These are phyloP conservation scores for Bryconaethiops microstoma DNA, from an alignment of 2,797 vertebrate species.

Conservation along the genomic window DNA sequence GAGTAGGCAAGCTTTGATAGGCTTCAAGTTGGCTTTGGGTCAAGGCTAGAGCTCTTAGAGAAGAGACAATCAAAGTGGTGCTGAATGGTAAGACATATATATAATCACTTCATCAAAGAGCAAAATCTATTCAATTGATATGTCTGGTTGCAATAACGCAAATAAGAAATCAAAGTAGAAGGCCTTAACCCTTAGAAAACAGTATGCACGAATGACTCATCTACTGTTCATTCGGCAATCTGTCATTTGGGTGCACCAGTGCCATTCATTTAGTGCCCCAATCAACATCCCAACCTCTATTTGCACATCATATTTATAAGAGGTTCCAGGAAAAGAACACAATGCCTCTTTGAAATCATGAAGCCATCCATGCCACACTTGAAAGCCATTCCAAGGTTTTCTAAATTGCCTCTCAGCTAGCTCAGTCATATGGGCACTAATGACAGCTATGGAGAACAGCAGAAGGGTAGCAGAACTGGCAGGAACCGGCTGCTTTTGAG, in stretches of 20 bases:
- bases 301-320: not conserved
- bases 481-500: not conserved
- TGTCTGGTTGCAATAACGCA: too few relatives aligned
- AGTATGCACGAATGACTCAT: not conserved
- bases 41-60: constrained; percentile 53
- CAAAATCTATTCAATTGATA: too few relatives aligned
- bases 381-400: constrained; percentile 50
- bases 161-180: not conserved
- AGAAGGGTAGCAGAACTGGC: not conserved
- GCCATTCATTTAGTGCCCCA: not conserved
- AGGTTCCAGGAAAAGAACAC: constrained; percentile 36
- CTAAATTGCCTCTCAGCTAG: constrained; percentile 60
- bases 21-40: constrained; percentile 30
- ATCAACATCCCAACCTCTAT: not conserved
- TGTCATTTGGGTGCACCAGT: not conserved
- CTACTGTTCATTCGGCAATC: too few relatives aligned
- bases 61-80: constrained; percentile 50
- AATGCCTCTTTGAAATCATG: constrained; percentile 61
- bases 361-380: constrained; percentile 65
- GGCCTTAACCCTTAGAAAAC: too few relatives aligned
- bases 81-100: constrained; percentile 42
- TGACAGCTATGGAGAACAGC: constrained; percentile 53
- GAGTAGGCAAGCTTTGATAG: constrained; percentile 42
- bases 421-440: constrained; percentile 53
- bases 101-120: constrained; percentile 20